A percentile compares a stretch with the other conserved stretches of the same genome.
Evolutionary conservation across 2,797 vertebrate species (phyloP).

Genomic region (Luscinia megarhynchos): DNA sequence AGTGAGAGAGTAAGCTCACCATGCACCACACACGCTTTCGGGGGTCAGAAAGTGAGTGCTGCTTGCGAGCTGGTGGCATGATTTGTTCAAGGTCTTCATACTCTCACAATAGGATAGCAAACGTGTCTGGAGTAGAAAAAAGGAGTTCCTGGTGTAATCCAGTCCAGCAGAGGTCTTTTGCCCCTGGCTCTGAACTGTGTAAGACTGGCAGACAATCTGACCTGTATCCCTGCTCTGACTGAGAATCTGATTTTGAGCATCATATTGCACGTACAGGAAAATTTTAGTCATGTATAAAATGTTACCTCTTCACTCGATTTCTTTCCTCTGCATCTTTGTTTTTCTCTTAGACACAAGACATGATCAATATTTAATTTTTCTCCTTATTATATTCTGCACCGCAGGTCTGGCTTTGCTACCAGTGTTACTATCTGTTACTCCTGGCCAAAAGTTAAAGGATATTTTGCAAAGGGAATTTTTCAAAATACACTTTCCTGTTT

Average conservation of each 20-base stretch:
- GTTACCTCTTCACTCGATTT: not conserved
- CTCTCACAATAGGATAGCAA: not conserved
- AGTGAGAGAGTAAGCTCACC: not conserved
- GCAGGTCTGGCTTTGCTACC: not conserved
- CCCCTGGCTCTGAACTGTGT: accelerated
- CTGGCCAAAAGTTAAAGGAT: not conserved
- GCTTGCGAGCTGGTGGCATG: not conserved
- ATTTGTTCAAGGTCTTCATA: not conserved
- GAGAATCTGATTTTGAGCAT: not conserved
- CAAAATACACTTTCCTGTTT: not conserved
- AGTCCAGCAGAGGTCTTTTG: not conserved
- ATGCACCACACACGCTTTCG: accelerated
- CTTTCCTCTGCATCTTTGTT: not conserved
- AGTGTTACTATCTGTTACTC: not conserved
- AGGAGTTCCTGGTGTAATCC: not conserved
- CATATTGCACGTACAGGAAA: not conserved
- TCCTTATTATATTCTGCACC: not conserved
- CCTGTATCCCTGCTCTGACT: not conserved
- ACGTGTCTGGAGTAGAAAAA: accelerated
- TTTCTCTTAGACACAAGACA: not conserved
- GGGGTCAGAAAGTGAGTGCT: not conserved
- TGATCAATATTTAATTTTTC: constrained; percentile 28
- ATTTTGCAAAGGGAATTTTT: not conserved
- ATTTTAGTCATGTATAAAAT: not conserved
- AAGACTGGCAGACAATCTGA: not conserved